Conservation (phyloP, 2,113 vertebrate species). For the Ariopsis seemanni region DNA sequence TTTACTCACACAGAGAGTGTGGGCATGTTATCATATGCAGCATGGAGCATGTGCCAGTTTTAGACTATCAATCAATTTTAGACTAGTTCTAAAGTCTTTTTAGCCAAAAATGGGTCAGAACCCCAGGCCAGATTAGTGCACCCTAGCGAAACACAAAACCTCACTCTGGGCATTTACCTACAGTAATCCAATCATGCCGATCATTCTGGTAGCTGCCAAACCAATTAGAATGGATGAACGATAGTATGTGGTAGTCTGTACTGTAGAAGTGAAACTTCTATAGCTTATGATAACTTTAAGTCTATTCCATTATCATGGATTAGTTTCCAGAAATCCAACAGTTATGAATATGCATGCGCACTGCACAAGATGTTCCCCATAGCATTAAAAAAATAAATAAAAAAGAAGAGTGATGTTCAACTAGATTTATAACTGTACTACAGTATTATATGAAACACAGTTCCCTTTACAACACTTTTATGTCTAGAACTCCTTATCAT, state of each 20-base stretch:
- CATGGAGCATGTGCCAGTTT: conserved; percentile 2
- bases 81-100: not conserved
- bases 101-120: conserved; percentile 8
- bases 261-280: not conserved
- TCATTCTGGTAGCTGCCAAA: not conserved
- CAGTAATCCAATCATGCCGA: conserved; percentile 21
- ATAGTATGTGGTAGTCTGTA: not conserved
- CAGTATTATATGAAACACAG: not conserved
- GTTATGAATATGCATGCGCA: not conserved
- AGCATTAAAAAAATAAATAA: not conserved
- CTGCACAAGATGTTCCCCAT: not conserved
- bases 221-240: not conserved
- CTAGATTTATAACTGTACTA: not conserved
- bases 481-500: not conserved
- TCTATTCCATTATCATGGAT: not conserved
- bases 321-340: conserved; percentile 17
- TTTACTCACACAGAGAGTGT: conserved; percentile 2
- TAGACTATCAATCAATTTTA: not conserved
- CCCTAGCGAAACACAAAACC: conserved; percentile 18
- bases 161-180: conserved; percentile 11
- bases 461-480: not conserved
- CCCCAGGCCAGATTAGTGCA: conserved; percentile 15
- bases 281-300: not conserved
- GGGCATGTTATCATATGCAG: conserved; percentile 6
- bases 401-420: not conserved